Conservation (phyloP, 1,140 invertebrate genomes). For the Metaphire vulgaris region DNA sequence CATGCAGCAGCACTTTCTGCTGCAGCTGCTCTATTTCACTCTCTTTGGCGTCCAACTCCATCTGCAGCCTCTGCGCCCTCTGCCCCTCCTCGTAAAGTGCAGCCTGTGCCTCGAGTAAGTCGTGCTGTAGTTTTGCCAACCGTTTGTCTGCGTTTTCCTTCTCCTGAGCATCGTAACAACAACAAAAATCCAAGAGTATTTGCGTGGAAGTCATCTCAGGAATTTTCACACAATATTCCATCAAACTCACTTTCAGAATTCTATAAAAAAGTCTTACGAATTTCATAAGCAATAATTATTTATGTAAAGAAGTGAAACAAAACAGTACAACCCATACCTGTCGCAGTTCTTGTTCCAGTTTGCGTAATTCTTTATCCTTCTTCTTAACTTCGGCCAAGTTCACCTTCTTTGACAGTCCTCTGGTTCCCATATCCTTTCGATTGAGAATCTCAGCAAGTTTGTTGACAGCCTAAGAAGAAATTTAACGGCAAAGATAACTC, state of each 20-base stretch:
- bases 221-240: no score
- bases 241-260: no score
- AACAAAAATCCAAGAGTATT: no score
- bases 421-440: constrained; percentile 44
- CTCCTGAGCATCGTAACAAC: no score
- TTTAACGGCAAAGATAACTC: background rate
- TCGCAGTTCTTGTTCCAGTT: constrained; percentile 89
- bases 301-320: no score
- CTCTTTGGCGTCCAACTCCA: constrained; percentile 94
- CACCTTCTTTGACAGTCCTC: constrained; percentile 60
- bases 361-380: constrained; percentile 84
- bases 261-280: no score
- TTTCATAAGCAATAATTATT: no score
- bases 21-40: constrained; percentile 88
- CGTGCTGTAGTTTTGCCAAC: constrained; percentile 67
- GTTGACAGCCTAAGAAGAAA: constrained; percentile 70
- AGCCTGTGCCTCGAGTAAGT: constrained; percentile 76
- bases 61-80: constrained; percentile 70
- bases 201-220: no score
- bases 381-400: constrained; percentile 66
- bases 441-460: constrained; percentile 96
- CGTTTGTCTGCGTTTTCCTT: background rate
- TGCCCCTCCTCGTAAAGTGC: constrained; percentile 62
- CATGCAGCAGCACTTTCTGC: constrained; percentile 59
- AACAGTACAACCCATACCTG: constrained; percentile 54